Base-by-base conservation (phyloP, 2,113 vertebrate species). In the Onychorhynchus coronatus region DNA sequence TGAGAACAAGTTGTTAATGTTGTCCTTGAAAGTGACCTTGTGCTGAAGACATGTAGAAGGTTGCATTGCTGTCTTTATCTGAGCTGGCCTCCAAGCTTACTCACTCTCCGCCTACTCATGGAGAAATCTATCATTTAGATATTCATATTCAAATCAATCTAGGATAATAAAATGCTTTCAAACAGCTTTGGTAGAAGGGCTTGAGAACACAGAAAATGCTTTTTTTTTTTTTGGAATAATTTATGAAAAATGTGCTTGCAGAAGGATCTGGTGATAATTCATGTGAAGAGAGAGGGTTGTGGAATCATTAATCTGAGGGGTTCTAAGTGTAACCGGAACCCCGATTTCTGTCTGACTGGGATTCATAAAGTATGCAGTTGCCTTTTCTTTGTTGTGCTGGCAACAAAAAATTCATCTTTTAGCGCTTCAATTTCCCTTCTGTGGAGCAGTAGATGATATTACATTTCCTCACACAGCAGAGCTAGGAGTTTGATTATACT, bases 1-100 rank as follows among this genome's bases (percentile, higher is more conserved):
- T 90, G 90, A 20, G 66, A 97, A 97, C 83, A 95, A 96, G 83
- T 97, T 96, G 97, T 95, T 98, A 97, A 94, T 95, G 85, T 93
- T 2, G 28, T 95, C 97, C 96, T 98, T 97, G 91, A 91, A 95
- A 85, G 25, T 3, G 31, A 98, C 97, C 95, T 97, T 97, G 95
- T 91, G 65, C 88, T 84, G 89, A 97, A 97, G 94, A 97, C 82
- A 75, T 88, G 80, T 68, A 92, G 85, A 93, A 74, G 66, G 77
- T 89, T 91, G 46, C 14, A 52, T 22, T 62, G 61, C 41, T 52
- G 58, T 81, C 72, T 96, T 97, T 93, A 52, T 91, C 80, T 61
- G 61, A 96, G 50, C 83, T 96, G 50, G 76, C 70, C 89, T 95
- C 58, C 41, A 68, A 70, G 49, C 15, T 83, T 95, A 46, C 46